Percentiles rank a stretch among this genome's conserved stretches.
These are phyloP conservation scores for Oikopleura albicans DNA, from an alignment of 23 tunicate genomes.

Conservation along the genomic window DNA sequence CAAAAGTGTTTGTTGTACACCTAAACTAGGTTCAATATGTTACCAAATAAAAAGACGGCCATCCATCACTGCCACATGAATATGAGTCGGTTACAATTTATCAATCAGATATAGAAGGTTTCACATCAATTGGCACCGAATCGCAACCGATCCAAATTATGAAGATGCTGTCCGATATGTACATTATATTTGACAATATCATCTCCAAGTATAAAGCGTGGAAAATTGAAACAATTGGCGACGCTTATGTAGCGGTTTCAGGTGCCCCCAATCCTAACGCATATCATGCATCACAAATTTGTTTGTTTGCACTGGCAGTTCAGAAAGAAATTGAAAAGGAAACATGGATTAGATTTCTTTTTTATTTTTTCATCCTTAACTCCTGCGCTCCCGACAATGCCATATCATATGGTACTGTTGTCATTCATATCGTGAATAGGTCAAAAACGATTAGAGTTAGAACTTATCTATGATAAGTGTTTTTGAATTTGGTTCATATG, in stretches of 20 bases:
- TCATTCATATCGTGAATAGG: too few relatives aligned
- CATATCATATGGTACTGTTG: too few relatives aligned
- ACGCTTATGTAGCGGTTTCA: conserved; percentile 88
- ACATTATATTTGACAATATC: not conserved
- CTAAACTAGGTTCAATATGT: too few relatives aligned
- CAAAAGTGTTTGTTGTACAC: too few relatives aligned
- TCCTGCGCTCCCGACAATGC: too few relatives aligned
- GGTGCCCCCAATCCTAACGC: conserved; percentile 30
- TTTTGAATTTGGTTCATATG: too few relatives aligned
- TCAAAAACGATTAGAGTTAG: too few relatives aligned
- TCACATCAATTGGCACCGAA: not conserved
- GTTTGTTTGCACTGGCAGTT: not conserved
- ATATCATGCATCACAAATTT: not conserved
- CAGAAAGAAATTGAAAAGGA: not conserved
- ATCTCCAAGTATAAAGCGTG: not conserved
- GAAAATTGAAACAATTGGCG: conserved; percentile 90
- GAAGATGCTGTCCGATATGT: not conserved
- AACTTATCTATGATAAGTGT: too few relatives aligned
- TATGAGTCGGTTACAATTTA: not conserved
- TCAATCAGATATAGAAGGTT: not conserved
- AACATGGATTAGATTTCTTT: too few relatives aligned
- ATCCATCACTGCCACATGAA: not conserved
- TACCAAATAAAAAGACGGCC: not conserved
- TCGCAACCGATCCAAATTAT: conserved; percentile 6
- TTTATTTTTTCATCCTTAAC: too few relatives aligned